phyloP scores from a whole-genome alignment of 2,888 invertebrate species.

The Thymelicus acteon region DNA sequence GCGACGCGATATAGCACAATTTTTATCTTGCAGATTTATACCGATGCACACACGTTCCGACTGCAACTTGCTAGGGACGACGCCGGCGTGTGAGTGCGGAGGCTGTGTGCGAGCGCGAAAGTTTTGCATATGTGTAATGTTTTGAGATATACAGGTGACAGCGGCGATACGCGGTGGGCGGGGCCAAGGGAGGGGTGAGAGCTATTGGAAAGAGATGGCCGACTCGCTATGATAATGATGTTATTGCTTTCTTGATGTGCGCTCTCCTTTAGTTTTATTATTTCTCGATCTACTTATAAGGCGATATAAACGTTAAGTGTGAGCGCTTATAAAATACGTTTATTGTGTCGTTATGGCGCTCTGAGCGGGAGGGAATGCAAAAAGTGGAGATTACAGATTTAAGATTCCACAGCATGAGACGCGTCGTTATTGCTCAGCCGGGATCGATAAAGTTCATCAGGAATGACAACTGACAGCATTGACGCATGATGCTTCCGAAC shows the following conservation, averaged over 20 bases:
- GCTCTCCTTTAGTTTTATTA: constrained; percentile 82
- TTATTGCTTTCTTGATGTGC: constrained; percentile 84
- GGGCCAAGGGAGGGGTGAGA: constrained; percentile 78
- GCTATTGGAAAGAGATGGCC: constrained; percentile 84
- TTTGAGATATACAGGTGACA: constrained; percentile 85
- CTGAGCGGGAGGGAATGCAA: constrained; percentile 67
- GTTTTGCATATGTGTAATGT: constrained; percentile 85
- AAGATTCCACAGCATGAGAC: constrained; percentile 65
- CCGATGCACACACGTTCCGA: constrained; percentile 45
- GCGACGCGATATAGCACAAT: constrained; percentile 75
- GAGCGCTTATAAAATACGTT: constrained; percentile 82
- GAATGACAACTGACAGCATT: constrained; percentile 55
- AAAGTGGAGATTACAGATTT: constrained; percentile 78
- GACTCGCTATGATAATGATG: constrained; percentile 84
- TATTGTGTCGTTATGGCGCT: constrained; percentile 76
- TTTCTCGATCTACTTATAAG: constrained; percentile 84
- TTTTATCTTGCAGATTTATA: constrained; percentile 84
- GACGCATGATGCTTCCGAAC: constrained; percentile 45
- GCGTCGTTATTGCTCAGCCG: constrained; percentile 55
- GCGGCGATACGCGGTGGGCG: constrained; percentile 80
- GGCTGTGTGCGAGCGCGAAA: constrained; percentile 72
- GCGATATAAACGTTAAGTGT: constrained; percentile 82
- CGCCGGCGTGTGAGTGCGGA: constrained; percentile 53
- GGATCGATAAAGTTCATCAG: constrained; percentile 68
- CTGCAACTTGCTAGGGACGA: constrained; percentile 43